Conservation (phyloP, 2,888 invertebrate genomes). For the Dryomyza anilis region DNA sequence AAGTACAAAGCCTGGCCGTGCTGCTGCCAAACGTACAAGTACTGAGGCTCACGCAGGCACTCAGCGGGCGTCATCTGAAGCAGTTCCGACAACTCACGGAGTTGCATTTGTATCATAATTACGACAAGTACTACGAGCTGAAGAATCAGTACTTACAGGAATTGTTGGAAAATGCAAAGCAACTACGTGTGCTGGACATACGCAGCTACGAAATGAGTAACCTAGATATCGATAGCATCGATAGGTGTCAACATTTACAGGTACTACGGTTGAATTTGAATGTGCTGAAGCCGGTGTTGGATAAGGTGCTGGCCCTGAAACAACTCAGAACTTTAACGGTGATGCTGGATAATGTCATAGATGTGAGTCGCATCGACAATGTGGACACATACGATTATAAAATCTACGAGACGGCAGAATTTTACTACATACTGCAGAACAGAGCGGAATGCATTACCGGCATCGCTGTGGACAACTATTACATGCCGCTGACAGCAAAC, state of each 20-base stretch:
- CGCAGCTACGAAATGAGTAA: conserved; percentile 47
- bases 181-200: conserved; percentile 48
- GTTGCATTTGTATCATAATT: conserved; percentile 47
- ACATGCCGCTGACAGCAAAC: conserved; percentile 41
- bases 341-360: conserved; percentile 45
- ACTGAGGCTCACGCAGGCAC: conserved; percentile 46
- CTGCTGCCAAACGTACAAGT: conserved; percentile 46
- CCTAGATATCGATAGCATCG: conserved; percentile 45
- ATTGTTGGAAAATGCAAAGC: conserved; percentile 41
- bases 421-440: conserved; percentile 46
- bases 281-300: conserved; percentile 44
- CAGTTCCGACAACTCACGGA: conserved; percentile 47
- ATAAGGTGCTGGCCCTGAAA: conserved; percentile 44
- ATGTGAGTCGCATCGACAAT: conserved; percentile 36
- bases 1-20: conserved; percentile 37
- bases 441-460: conserved; percentile 43
- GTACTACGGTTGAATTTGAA: conserved; percentile 49
- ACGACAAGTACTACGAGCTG: conserved; percentile 47
- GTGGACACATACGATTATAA: conserved; percentile 49
- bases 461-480: conserved; percentile 50
- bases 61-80: conserved; percentile 44
- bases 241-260: conserved; percentile 41
- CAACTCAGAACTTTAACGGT: conserved; percentile 45
- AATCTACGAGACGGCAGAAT: conserved; percentile 49
- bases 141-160: conserved; percentile 46